These are phyloP conservation scores for Antedon mediterranea DNA, from an alignment of 53 echinoderm and acorn worm species.

Conservation along the genomic window DNA sequence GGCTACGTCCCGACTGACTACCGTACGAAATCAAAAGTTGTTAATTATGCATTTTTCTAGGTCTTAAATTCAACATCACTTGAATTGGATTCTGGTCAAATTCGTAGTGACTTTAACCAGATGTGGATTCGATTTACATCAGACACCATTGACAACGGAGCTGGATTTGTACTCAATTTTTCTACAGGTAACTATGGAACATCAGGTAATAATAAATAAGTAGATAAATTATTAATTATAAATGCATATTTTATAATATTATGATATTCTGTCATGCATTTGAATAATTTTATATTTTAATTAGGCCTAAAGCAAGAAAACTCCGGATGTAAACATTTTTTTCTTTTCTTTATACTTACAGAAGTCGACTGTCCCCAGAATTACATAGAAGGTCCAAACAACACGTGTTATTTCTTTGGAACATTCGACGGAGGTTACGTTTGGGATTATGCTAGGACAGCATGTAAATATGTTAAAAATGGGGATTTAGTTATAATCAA, in stretches of 20 bases:
- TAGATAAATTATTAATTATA: too few species aligned
- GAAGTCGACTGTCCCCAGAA: slow-evolving; percentile 19
- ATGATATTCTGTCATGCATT: too few species aligned
- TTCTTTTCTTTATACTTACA: background rate
- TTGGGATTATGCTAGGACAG: slow-evolving; percentile 12
- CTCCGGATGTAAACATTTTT: background rate
- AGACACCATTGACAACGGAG: slow-evolving; percentile 29
- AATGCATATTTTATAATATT: too few species aligned
- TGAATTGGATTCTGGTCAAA: background rate
- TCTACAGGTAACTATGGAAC: background rate
- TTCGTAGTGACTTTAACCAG: slow-evolving; percentile 9
- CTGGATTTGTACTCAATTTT: slow-evolving; percentile 26
- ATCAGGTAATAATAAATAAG: too few species aligned
- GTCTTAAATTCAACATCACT: background rate
- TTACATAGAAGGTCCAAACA: slow-evolving; percentile 25
- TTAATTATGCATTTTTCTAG: background rate
- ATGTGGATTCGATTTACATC: slow-evolving; percentile 60
- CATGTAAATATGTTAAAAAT: slow-evolving; percentile 20
- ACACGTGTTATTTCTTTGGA: slow-evolving; percentile 33
- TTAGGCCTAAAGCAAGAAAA: too few species aligned
- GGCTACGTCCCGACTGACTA: too few species aligned
- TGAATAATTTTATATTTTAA: too few species aligned
- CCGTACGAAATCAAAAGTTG: too few species aligned
- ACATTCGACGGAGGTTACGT: background rate
- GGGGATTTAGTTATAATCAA: slow-evolving; percentile 42